Evolutionary conservation across 2,113 vertebrate species (phyloP).

Genomic region (Emydura subglobosa): DNA sequence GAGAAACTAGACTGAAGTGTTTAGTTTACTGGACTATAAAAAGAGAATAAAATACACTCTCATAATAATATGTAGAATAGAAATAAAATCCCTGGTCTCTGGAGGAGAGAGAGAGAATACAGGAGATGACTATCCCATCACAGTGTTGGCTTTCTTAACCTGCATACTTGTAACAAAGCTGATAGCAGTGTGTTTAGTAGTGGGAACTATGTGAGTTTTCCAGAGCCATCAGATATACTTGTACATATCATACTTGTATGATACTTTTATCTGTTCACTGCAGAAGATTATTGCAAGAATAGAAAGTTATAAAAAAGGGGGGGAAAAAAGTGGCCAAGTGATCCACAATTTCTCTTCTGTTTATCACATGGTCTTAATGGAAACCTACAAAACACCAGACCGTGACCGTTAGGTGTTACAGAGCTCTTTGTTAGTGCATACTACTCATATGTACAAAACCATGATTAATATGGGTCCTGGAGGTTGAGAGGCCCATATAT

Average conservation of each 20-base stretch:
- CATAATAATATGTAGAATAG: background rate
- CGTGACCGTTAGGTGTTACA: background rate
- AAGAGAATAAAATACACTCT: background rate
- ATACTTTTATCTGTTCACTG: background rate
- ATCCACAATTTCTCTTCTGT: background rate
- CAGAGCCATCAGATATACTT: background rate
- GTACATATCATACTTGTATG: background rate
- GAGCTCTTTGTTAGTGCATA: accelerated
- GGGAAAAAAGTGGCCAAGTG: background rate
- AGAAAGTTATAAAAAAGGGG: background rate
- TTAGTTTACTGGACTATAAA: accelerated
- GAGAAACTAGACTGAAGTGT: background rate
- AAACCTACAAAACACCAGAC: background rate
- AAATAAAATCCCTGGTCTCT: background rate
- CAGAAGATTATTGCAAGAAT: background rate
- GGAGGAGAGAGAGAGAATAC: background rate
- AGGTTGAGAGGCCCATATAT: background rate
- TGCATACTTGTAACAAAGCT: background rate
- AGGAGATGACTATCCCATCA: background rate
- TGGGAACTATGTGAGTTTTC: accelerated
- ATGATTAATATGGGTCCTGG: background rate
- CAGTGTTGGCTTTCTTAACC: background rate
- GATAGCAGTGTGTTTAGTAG: background rate
- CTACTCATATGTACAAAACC: background rate
- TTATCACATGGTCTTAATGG: background rate